A percentile compares a stretch with the other conserved stretches of the same genome.
phyloP scores from a whole-genome alignment of 2,113 vertebrate genomes.

The Capricornis sumatraensis region DNA sequence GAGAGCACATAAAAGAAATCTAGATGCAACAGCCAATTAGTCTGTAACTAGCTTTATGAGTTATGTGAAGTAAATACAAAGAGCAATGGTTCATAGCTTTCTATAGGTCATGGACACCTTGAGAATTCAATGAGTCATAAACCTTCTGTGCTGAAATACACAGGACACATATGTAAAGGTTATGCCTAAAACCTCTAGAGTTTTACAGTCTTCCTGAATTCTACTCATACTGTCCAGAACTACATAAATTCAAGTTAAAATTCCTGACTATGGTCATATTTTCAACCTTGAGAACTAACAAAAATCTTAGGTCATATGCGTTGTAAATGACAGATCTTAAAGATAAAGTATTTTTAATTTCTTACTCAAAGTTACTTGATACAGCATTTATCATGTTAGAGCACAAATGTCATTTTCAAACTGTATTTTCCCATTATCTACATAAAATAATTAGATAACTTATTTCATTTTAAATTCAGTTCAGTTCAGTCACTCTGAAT shows the following conservation, averaged over 20 bases:
- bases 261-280: background rate
- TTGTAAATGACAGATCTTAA: background rate
- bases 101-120: background rate
- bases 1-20: background rate
- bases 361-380: background rate
- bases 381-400: background rate
- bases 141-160: background rate
- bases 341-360: background rate
- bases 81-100: background rate
- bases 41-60: background rate
- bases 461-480: background rate
- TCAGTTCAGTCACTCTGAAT: fast-evolving
- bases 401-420: background rate
- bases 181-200: background rate
- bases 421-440: background rate
- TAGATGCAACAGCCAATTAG: background rate
- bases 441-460: background rate
- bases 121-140: background rate
- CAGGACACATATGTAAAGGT: background rate
- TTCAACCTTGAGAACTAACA: background rate
- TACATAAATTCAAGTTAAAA: background rate
- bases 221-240: background rate
- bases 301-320: background rate
- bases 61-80: background rate
- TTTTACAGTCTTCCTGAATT: background rate